Percentiles rank a stretch among this genome's conserved stretches.
phyloP scores from a whole-genome alignment of 2,113 vertebrate species.

The Myotis lucifugus region DNA sequence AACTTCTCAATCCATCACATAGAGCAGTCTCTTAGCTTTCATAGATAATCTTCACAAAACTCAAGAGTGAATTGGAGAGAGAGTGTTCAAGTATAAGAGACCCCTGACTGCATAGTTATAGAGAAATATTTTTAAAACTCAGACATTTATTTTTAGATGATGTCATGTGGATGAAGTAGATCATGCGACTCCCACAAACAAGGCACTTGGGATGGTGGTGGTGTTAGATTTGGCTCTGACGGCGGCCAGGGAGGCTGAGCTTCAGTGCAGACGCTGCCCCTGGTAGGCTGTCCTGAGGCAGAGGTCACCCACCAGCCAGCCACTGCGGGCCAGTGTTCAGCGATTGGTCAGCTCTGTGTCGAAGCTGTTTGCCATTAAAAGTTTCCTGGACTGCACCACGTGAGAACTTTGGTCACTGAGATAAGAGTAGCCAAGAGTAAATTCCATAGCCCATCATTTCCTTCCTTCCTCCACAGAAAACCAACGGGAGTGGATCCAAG shows the following conservation, averaged over 20 bases:
- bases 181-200: neutral
- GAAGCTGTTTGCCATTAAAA: neutral
- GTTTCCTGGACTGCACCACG: neutral
- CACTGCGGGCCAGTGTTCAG: too few relatives aligned
- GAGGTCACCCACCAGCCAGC: neutral
- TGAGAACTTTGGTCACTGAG: neutral
- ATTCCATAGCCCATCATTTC: neutral
- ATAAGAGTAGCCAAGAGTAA: neutral
- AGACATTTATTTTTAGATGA: slow-evolving; percentile 4
- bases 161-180: neutral
- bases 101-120: neutral
- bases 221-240: neutral
- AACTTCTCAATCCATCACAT: neutral
- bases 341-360: neutral
- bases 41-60: neutral
- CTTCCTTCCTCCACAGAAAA: slow-evolving; percentile 67
- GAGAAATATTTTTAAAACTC: neutral
- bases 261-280: neutral
- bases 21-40: neutral
- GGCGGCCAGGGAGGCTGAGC: neutral
- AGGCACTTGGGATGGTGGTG: neutral
- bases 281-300: neutral
- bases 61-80: neutral
- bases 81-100: neutral
- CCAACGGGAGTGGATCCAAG: neutral